Evolutionary conservation across 2,888 invertebrate genomes (phyloP).

Genomic region (Melangyna quadrimaculata): DNA sequence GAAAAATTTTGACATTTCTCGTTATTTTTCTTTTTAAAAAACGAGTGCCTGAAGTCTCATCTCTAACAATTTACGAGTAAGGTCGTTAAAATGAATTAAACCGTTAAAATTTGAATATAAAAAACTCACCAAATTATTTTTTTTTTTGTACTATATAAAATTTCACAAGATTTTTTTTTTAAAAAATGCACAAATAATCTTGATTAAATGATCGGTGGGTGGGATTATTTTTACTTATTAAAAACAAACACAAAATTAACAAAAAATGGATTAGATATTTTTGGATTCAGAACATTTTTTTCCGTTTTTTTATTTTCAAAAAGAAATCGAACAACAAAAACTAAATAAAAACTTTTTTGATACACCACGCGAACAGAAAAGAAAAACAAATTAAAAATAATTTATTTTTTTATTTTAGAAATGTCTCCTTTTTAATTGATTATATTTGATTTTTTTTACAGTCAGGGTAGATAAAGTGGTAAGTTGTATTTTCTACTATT

Average conservation of each 20-base stretch:
- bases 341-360: slow-evolving; percentile 16
- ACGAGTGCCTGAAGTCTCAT: background rate
- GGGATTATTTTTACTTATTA: slow-evolving; percentile 59
- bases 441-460: background rate
- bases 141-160: background rate
- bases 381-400: background rate
- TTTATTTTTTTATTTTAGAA: background rate
- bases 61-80: background rate
- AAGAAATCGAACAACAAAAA: slow-evolving; percentile 44
- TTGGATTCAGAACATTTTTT: slow-evolving; percentile 70
- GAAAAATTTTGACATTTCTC: too few relatives aligned
- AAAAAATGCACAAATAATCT: slow-evolving; percentile 63
- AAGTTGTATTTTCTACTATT: background rate
- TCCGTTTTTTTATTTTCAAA: slow-evolving; percentile 46
- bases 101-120: background rate
- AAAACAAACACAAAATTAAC: slow-evolving; percentile 26
- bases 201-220: slow-evolving; percentile 36
- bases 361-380: background rate
- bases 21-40: too few relatives aligned
- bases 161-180: too few relatives aligned
- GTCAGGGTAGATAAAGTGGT: slow-evolving; percentile 2
- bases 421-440: background rate
- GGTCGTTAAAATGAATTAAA: background rate
- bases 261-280: slow-evolving; percentile 39
- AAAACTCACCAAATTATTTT: background rate